Evolutionary conservation across 2,797 vertebrate genomes (phyloP), one percentile per base, ranked within the genome.

Genomic region (Peromyscus eremicus): DNA sequence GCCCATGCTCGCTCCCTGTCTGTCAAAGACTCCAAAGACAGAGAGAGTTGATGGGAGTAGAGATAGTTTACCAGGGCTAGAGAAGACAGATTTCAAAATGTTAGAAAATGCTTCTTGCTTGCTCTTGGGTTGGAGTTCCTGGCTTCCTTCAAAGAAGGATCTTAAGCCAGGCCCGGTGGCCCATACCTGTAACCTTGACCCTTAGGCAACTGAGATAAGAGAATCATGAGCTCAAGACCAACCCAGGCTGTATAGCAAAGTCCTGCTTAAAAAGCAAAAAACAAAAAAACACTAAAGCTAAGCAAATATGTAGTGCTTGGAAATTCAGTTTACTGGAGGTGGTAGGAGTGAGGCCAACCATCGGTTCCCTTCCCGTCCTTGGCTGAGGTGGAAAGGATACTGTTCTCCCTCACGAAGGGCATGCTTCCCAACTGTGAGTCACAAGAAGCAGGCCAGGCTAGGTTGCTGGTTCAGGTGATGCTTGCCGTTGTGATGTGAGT

Each of bases 51-150:
- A 34, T 90, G 25, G 52, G 43, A 62, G 21, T 2, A 17, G 57
- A 73, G 66, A 79, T 89, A 49, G 14, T 32, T 76, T 85, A 46
- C 14, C 46, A 96, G 29, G 7, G 71, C 84, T 34, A 57, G 77
- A 49, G 23, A 95, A 91, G 46, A 64, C 6, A 89, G 81, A 55
- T 52, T 89, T 89, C 71, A 84, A 32, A 83, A n/a, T 91, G n/a
- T n/a, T 92, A 71, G 6, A 81, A 37, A 32, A 49, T 80, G 52
- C 46, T 94, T 79, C n/a, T 82, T 25, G 8, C 70, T 52, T 66
- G 62, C 46, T 76, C 46, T 62, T 25, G 7, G 60, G 12, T 86
- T 79, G 46, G 81, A 64, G 46, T 95, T 97, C 23, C 27, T 83
- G 27, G 68, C 71, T 87, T 73, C 68, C 19, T 94, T 92, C n/a